Evolutionary conservation across 2,797 vertebrate species (phyloP), one percentile per base, ranked within the genome.

Genomic region (Eulemur mongoz): DNA sequence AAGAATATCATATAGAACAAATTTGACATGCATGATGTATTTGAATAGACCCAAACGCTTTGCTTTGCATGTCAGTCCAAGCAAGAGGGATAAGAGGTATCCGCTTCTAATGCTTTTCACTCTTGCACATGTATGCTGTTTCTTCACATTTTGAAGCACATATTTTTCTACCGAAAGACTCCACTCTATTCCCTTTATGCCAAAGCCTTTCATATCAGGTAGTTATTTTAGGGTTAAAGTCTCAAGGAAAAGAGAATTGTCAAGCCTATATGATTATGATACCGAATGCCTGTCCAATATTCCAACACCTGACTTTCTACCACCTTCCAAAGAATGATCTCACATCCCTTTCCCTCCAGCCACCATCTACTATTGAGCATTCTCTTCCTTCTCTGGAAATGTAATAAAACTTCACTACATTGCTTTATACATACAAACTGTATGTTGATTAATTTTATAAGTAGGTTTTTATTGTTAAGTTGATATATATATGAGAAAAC

Each of bases 161-260:
- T 83, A 27, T 45, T 90, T 95, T 93, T 86, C 52, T 87, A n/a
- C 10, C 40, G 57, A 80, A 79, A 81, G n/a, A 79, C 30, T 75
- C 27, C 22, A 75, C 0, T 59, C 32, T 73, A 80, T 88, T 84
- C 25, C 17, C 50, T 78, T 81, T 93, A 63, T 40, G 27, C 81
- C 40, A 93, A 75, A 79, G 11, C 18, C 38, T 86, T 78, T 14
- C 30, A 15, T 82, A 63, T 78, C 7, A 78, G 38, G 38, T 65
- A 82, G 25, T 85, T 94, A 91, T 73, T 82, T 95, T 73, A 91
- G 22, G n/a, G 11, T 75, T 79, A 85, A 92, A 80, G 22, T 73
- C 69, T 82, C 48, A 89, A 82, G 17, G 20, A 32, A 50, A 80
- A 82, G 57, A 83, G n/a, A 76, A 61, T 70, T 79, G 12, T 81